phyloP scores from a whole-genome alignment of 2,888 invertebrate genomes.

The Allophyes oxyacanthae region DNA sequence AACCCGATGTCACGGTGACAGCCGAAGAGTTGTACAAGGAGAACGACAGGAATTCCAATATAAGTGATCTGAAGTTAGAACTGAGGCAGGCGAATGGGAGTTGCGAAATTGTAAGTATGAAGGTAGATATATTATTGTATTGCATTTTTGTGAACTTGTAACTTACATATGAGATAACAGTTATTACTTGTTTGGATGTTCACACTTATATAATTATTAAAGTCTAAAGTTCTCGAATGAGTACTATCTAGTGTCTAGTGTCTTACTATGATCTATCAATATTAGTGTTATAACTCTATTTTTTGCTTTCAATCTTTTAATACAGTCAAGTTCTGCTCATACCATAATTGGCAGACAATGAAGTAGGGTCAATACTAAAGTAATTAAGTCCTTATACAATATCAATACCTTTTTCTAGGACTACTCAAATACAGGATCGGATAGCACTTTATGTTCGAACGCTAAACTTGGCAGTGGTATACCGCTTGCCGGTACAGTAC shows the following conservation, averaged over 20 bases:
- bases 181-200: too few species aligned
- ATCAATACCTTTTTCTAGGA: constrained; percentile 72
- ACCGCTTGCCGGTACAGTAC: constrained; percentile 94
- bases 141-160: too few species aligned
- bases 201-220: too few species aligned
- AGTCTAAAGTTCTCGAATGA: too few species aligned
- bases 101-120: constrained; percentile 91
- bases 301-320: too few species aligned
- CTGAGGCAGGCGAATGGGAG: constrained; percentile 94
- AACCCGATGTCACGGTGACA: constrained; percentile 89
- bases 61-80: constrained; percentile 97
- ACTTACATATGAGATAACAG: too few species aligned
- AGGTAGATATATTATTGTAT: neutral
- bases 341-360: too few species aligned
- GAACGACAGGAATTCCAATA: constrained; percentile 97
- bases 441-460: constrained; percentile 87
- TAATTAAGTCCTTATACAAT: constrained; percentile 11
- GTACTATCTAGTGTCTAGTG: too few species aligned
- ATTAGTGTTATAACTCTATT: too few species aligned
- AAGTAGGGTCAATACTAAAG: too few species aligned
- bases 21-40: constrained; percentile 90
- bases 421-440: constrained; percentile 90
- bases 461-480: constrained; percentile 90
- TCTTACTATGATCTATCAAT: too few species aligned
- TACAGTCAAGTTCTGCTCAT: too few species aligned